Percentiles rank a stretch among this genome's conserved stretches.
Conservation (phyloP, 2,888 invertebrate genomes). For the Drosophila borealis region DNA sequence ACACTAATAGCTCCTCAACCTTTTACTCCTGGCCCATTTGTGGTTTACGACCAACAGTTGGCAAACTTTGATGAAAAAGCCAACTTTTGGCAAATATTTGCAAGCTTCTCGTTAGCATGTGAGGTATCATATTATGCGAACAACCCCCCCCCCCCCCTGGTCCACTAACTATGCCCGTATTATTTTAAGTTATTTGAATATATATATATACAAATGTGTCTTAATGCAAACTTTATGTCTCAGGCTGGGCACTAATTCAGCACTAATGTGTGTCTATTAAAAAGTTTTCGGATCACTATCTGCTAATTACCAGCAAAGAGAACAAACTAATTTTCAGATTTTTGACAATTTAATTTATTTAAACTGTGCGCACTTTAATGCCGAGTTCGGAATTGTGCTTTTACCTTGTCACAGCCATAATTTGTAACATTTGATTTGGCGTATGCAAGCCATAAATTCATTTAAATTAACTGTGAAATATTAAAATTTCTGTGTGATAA, state of each 20-base stretch:
- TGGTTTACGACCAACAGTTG: constrained; percentile 27
- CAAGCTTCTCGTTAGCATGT: constrained; percentile 40
- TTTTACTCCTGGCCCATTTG: constrained; percentile 10
- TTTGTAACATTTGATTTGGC: constrained; percentile 8
- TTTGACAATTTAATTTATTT: constrained; percentile 3
- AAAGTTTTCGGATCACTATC: constrained; percentile 50
- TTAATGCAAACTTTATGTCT: constrained; percentile 43
- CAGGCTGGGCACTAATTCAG: constrained; percentile 32
- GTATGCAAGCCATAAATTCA: background rate
- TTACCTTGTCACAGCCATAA: background rate
- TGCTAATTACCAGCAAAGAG: constrained; percentile 36
- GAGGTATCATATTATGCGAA: constrained; percentile 50
- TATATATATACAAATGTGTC: constrained; percentile 7
- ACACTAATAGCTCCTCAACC: constrained; percentile 4
- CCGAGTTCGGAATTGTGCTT: too few relatives aligned
- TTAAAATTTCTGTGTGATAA: too few relatives aligned
- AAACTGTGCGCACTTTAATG: too few relatives aligned
- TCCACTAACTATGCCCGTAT: constrained; percentile 11
- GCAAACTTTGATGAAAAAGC: constrained; percentile 47
- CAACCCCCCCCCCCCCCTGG: background rate
- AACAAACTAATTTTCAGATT: constrained; percentile 16
- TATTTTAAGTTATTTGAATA: constrained; percentile 13
- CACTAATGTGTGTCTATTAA: constrained; percentile 61
- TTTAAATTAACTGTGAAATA: too few relatives aligned
- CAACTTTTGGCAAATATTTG: constrained; percentile 68